These are phyloP conservation scores for Drosophila prolongata DNA, from an alignment of 2,888 invertebrate species.

Conservation along the genomic window DNA sequence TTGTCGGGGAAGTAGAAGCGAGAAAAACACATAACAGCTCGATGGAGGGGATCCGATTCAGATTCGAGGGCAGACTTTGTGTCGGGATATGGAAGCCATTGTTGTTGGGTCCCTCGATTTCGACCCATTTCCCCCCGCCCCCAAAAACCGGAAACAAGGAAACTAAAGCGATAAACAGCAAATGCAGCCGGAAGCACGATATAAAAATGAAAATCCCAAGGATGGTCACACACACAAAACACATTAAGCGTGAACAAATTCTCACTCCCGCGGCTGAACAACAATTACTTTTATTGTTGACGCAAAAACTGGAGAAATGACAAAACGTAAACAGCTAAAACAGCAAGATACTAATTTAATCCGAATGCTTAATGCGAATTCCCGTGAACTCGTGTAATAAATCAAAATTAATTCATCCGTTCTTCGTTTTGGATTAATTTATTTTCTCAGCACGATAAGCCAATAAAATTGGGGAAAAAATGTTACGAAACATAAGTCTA, in stretches of 20 bases:
- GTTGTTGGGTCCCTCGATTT: not conserved
- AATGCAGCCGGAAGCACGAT: constrained; percentile 38
- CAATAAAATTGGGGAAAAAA: not conserved
- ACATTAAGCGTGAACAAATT: constrained; percentile 3
- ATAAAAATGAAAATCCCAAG: constrained; percentile 31
- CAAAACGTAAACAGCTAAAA: constrained; percentile 18
- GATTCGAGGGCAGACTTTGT: constrained; percentile 57
- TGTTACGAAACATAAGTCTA: too few relatives aligned
- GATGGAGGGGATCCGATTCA: constrained; percentile 1
- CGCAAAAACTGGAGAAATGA: constrained; percentile 12
- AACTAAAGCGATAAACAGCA: constrained; percentile 35
- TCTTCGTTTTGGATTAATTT: not conserved
- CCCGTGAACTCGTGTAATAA: constrained; percentile 12
- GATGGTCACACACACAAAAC: constrained; percentile 30
- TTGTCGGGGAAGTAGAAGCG: constrained; percentile 7
- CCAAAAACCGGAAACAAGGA: constrained; percentile 17
- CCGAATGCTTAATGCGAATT: not conserved
- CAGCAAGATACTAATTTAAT: constrained; percentile 19
- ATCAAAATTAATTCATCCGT: constrained; percentile 12
- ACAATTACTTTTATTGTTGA: constrained; percentile 20
- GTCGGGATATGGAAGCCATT: constrained; percentile 37
- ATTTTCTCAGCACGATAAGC: not conserved
- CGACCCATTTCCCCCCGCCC: not conserved
- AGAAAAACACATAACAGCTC: constrained; percentile 40
- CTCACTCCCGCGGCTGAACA: not conserved